Percentiles rank a stretch among this genome's conserved stretches.
phyloP scores from a whole-genome alignment of 1,140 invertebrate genomes.

The Chionoecetes opilio region DNA sequence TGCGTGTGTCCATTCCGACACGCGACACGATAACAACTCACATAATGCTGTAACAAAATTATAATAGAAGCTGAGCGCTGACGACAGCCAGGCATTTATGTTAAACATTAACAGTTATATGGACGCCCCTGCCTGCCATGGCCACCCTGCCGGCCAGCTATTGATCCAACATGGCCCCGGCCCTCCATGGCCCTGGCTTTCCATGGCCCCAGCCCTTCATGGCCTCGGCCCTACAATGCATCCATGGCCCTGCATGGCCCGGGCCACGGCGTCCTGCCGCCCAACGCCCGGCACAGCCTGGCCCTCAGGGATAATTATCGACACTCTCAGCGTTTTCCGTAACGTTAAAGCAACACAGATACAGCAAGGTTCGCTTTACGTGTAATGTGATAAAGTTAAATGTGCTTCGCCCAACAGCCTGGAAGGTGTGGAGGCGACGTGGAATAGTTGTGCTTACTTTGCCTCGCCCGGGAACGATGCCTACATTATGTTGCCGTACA shows the following conservation, averaged over 20 bases:
- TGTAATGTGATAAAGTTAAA: background rate
- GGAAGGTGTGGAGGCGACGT: background rate
- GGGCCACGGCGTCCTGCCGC: too few species aligned
- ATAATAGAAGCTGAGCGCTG: conserved; percentile 5
- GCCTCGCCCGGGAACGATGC: background rate
- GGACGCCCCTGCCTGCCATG: background rate
- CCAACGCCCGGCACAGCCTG: too few species aligned
- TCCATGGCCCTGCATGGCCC: too few species aligned
- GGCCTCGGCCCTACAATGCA: too few species aligned
- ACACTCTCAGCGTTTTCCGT: too few species aligned
- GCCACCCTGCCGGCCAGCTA: background rate
- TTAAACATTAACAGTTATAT: background rate
- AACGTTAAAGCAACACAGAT: background rate
- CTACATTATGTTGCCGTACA: background rate
- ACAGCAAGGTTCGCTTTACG: background rate
- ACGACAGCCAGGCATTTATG: background rate
- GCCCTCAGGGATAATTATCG: too few species aligned
- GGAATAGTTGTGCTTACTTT: background rate
- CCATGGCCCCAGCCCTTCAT: too few species aligned
- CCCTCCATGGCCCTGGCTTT: too few species aligned
- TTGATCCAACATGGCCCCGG: too few species aligned
- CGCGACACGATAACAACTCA: background rate
- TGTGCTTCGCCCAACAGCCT: background rate
- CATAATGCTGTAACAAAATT: background rate
- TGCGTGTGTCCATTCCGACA: background rate